phyloP scores from a whole-genome alignment of 2,113 vertebrate genomes.

The Rhynchomys soricoides region DNA sequence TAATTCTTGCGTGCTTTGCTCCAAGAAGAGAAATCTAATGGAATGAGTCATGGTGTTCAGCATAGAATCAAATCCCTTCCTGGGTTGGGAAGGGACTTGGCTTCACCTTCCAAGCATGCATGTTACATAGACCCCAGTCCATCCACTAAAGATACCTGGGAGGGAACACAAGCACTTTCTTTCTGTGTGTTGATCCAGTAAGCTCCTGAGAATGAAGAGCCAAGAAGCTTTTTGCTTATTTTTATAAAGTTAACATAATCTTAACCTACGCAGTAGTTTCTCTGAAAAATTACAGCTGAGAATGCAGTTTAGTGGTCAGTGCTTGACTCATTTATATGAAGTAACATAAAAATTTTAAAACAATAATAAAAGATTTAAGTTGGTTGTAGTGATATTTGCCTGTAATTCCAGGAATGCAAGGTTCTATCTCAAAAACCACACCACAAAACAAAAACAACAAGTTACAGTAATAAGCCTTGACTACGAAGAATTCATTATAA shows the following conservation, averaged over 20 bases:
- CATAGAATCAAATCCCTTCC: neutral
- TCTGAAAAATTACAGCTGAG: neutral
- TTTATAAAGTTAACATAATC: neutral
- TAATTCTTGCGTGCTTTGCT: neutral
- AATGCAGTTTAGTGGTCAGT: neutral
- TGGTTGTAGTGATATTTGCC: neutral
- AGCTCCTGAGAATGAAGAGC: neutral
- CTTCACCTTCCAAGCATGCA: neutral
- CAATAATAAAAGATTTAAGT: neutral
- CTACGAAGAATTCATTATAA: slow-evolving; percentile 30
- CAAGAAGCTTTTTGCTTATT: neutral
- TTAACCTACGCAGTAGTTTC: neutral
- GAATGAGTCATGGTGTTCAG: neutral
- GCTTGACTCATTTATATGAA: neutral
- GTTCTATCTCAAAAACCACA: neutral
- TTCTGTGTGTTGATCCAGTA: neutral
- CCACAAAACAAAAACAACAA: neutral
- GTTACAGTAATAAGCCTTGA: neutral
- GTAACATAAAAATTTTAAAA: neutral
- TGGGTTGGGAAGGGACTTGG: neutral
- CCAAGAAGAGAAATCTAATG: slow-evolving; percentile 1
- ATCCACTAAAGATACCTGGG: neutral
- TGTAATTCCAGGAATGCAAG: neutral
- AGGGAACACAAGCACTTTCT: neutral
- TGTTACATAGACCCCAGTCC: neutral